These are phyloP conservation scores for Heterochromis multidens DNA, from an alignment of 2,113 vertebrate genomes.

Conservation along the genomic window DNA sequence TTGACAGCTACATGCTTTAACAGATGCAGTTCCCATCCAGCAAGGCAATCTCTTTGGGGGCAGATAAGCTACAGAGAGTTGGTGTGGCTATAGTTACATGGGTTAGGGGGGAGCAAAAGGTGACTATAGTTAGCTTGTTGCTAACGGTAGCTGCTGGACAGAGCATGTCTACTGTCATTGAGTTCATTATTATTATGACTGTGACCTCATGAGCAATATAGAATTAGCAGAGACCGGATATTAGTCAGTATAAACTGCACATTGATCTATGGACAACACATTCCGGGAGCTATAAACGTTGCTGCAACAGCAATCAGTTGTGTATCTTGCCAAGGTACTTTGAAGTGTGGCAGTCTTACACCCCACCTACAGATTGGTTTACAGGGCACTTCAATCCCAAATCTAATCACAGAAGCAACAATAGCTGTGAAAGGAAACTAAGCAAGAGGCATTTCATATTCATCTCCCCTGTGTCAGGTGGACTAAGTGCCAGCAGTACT, in stretches of 20 bases:
- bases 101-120: neutral
- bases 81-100: slow-evolving; percentile 3
- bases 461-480: slow-evolving; percentile 65
- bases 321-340: slow-evolving; percentile 30
- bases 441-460: slow-evolving; percentile 69
- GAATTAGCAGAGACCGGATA: neutral
- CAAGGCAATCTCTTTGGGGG: slow-evolving; percentile 40
- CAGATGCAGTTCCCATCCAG: slow-evolving; percentile 54
- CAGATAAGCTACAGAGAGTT: slow-evolving; percentile 44
- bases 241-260: neutral
- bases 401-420: slow-evolving; percentile 64
- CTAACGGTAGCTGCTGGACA: slow-evolving; percentile 25
- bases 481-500: slow-evolving; percentile 63
- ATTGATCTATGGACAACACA: neutral
- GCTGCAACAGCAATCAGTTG: slow-evolving; percentile 22
- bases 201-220: neutral
- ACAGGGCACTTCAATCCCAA: slow-evolving; percentile 61
- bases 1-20: slow-evolving; percentile 80
- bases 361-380: slow-evolving; percentile 52
- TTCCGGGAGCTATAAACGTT: slow-evolving; percentile 12
- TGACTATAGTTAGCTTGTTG: slow-evolving; percentile 8
- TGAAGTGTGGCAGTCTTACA: slow-evolving; percentile 41
- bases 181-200: slow-evolving; percentile 7
- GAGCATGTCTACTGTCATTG: slow-evolving; percentile 21
- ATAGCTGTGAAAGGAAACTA: slow-evolving; percentile 61